Evolutionary conservation across 2,888 invertebrate genomes (phyloP).

Genomic region (Dione juno): DNA sequence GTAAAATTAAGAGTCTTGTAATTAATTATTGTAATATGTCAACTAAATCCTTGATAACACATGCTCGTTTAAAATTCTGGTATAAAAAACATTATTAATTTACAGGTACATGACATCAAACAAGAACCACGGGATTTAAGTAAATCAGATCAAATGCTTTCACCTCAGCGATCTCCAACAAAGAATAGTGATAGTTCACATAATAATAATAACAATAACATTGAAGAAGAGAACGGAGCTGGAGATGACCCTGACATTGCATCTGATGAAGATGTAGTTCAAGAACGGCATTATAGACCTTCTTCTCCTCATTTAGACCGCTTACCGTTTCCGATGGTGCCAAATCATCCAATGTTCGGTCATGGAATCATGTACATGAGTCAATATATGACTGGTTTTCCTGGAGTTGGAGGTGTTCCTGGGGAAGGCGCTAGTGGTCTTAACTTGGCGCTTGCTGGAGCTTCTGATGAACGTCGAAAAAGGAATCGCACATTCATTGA

Average conservation of each 20-base stretch:
- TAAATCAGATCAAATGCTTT: conserved; percentile 66
- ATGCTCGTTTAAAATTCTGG: background rate
- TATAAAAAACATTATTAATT: conserved; percentile 35
- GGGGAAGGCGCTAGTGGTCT: conserved; percentile 84
- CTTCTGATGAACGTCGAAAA: conserved; percentile 94
- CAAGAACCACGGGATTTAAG: conserved; percentile 80
- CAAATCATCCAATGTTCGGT: conserved; percentile 92
- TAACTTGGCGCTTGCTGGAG: conserved; percentile 85
- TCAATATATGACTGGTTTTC: conserved; percentile 88
- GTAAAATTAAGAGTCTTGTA: conserved; percentile 52
- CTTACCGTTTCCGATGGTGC: conserved; percentile 89
- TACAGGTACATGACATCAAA: conserved; percentile 81
- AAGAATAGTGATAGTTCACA: conserved; percentile 82
- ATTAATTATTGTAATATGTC: background rate
- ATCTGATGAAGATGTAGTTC: conserved; percentile 76
- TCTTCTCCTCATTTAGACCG: conserved; percentile 78
- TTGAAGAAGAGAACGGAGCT: conserved; percentile 78
- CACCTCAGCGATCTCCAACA: conserved; percentile 81
- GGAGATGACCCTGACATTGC: conserved; percentile 80
- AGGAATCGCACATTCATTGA: conserved; percentile 99
- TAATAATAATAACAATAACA: conserved; percentile 77
- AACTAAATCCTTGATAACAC: background rate
- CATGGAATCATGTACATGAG: conserved; percentile 97
- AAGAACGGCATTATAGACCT: conserved; percentile 72
- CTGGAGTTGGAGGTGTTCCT: conserved; percentile 81